Evolutionary conservation across 2,888 invertebrate genomes (phyloP).

Genomic region (Synergus japonicus): DNA sequence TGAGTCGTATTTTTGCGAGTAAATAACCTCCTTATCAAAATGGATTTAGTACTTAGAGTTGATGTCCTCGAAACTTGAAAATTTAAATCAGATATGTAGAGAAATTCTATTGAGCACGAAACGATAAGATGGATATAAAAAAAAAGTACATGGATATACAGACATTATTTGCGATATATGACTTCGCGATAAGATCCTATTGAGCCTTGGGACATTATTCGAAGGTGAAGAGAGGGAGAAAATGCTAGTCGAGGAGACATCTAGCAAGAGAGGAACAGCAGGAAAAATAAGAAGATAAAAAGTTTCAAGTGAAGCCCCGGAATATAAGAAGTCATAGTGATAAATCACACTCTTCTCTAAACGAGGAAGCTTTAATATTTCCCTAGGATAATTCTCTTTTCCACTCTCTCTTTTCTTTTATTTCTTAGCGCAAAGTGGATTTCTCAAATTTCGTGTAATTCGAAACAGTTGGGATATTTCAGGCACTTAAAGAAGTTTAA

Average conservation of each 20-base stretch:
- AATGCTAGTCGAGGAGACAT: slow-evolving; percentile 34
- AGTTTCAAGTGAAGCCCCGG: slow-evolving; percentile 41
- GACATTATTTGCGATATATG: slow-evolving; percentile 31
- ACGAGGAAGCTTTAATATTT: slow-evolving; percentile 41
- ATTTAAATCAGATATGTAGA: slow-evolving; percentile 9
- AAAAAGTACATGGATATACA: slow-evolving; percentile 11
- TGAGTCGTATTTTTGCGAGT: neutral
- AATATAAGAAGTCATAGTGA: slow-evolving; percentile 25
- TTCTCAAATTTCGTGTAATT: neutral
- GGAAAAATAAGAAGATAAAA: slow-evolving; percentile 46
- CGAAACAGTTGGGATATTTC: neutral
- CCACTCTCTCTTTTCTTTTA: slow-evolving; percentile 11
- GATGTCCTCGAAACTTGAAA: neutral
- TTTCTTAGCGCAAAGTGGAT: slow-evolving; percentile 17
- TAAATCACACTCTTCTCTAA: slow-evolving; percentile 47
- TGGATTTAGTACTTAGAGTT: slow-evolving; percentile 5
- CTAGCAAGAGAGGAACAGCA: slow-evolving; percentile 22
- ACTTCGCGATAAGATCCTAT: slow-evolving; percentile 42
- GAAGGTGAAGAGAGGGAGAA: slow-evolving; percentile 20
- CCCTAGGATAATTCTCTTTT: slow-evolving; percentile 38
- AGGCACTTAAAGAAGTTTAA: neutral
- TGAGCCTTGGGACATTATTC: slow-evolving; percentile 42
- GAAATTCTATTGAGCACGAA: slow-evolving; percentile 13
- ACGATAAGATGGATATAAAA: neutral
- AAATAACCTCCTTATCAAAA: neutral